Conservation (phyloP, 2,888 invertebrate species). For the Drosophila aldrichi region DNA sequence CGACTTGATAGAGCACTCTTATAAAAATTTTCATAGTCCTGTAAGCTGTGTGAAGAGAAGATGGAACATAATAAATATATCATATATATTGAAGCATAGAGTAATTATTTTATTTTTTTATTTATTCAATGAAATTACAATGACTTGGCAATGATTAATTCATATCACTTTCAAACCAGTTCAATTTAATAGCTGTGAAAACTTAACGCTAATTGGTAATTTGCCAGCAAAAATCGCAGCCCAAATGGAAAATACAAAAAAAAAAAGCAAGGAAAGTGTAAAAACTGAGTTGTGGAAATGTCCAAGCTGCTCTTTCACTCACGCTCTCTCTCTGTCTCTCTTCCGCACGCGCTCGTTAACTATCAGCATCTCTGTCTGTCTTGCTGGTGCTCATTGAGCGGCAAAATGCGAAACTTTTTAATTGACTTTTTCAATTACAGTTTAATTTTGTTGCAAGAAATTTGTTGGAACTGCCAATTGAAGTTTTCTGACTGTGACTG, state of each 20-base stretch:
- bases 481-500: slow-evolving; percentile 56
- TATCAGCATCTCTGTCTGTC: slow-evolving; percentile 26
- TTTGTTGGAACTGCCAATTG: slow-evolving; percentile 68
- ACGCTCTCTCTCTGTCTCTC: neutral
- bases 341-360: neutral
- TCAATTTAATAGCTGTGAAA: slow-evolving; percentile 32
- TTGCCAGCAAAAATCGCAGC: slow-evolving; percentile 34
- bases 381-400: slow-evolving; percentile 47
- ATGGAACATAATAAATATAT: neutral
- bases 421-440: slow-evolving; percentile 80
- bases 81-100: neutral
- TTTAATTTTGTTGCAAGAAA: slow-evolving; percentile 76
- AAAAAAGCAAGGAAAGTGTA: slow-evolving; percentile 9
- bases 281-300: slow-evolving; percentile 7
- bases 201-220: slow-evolving; percentile 67
- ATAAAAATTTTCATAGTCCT: slow-evolving; percentile 27
- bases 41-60: slow-evolving; percentile 12
- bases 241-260: slow-evolving; percentile 7
- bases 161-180: slow-evolving; percentile 8
- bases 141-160: neutral
- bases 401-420: slow-evolving; percentile 74
- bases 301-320: neutral
- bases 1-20: slow-evolving; percentile 7
- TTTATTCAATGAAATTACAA: too few relatives aligned
- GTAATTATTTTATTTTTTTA: too few relatives aligned